Evolutionary conservation across 2,797 vertebrate genomes (phyloP), one percentile per base, ranked within the genome.

Genomic region (Tokudaia muenninki): DNA sequence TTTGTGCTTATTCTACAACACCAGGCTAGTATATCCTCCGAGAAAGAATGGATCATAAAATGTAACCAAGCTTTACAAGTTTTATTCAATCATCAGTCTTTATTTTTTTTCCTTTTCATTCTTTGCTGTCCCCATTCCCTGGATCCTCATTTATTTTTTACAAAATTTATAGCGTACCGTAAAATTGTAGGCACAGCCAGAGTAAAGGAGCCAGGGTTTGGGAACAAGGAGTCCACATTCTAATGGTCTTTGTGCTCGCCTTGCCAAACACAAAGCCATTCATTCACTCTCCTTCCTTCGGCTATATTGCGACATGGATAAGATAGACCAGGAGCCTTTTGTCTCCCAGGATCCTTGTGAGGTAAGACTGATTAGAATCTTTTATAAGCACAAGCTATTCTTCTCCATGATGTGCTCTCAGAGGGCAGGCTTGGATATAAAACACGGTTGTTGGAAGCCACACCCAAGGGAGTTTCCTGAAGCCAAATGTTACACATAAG

Each of bases 21-120:
- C 65, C 75, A 91, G 90, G 93, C 50, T 44, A 52, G 21, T 41
- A 10, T 74, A 17, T 77, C 92, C 65, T 88, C 72, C 14, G 77
- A 93, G 47, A 88, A 7, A 92, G 87, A 21, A 91, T 57, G 16
- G 31, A 79, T 92, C 91, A 50, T 67, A 61, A 90, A 93, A 94
- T 41, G 8, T 61, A 81, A 81, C 26, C 44, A 78, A 52, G 44
- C 2, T 65, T 94, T 61, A 88, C 3, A 52, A 31, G 93, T 97
- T 92, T 77, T 61, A 72, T 84, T 96, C 57, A 59, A 2, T 78
- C 52, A 90, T 77, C n/a, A 14, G 12, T 72, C 2, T 65, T 16
- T 44, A 7, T 24, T 17, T 55, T 29, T 34, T 55, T 72, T 19
- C 13, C 11, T 31, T 95, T 65, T 61, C 41, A 44, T 63, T 94